Evolutionary conservation across 2,797 vertebrate species (phyloP).

Genomic region (Mormyrus proboscirostris): DNA sequence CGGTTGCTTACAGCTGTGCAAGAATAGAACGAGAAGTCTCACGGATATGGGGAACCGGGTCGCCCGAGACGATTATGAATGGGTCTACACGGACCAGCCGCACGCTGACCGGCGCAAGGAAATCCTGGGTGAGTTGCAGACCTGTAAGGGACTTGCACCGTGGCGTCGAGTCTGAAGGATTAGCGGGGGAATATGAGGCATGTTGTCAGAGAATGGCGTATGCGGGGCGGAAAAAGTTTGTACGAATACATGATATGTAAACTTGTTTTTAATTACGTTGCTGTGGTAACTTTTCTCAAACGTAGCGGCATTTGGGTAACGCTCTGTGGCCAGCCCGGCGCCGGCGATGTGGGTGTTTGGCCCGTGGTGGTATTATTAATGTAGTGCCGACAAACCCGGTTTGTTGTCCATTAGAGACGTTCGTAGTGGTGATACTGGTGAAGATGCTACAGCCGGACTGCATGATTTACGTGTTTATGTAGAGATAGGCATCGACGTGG

Average conservation of each 20-base stretch:
- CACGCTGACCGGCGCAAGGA: conserved; percentile 79
- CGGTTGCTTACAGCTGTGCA: neutral
- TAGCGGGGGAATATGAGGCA: neutral
- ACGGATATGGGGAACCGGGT: conserved; percentile 74
- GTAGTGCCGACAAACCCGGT: neutral
- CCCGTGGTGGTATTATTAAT: neutral
- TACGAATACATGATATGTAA: neutral
- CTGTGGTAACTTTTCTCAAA: neutral
- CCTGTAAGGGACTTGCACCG: neutral
- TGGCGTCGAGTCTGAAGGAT: neutral
- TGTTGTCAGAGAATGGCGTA: neutral
- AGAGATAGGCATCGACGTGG: neutral
- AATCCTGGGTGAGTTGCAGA: conserved; percentile 74
- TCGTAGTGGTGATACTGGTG: neutral
- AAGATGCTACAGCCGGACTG: neutral
- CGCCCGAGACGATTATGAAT: conserved; percentile 82
- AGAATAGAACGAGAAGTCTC: neutral
- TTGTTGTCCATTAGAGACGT: neutral
- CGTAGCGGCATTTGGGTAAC: neutral
- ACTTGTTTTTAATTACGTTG: neutral
- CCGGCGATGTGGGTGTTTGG: neutral
- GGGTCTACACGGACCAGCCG: conserved; percentile 90
- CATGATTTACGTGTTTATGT: neutral
- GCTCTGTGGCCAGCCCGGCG: neutral
- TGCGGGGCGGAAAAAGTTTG: neutral